Conservation (phyloP, 1,140 invertebrate genomes). For the Piezodorus guildinii region DNA sequence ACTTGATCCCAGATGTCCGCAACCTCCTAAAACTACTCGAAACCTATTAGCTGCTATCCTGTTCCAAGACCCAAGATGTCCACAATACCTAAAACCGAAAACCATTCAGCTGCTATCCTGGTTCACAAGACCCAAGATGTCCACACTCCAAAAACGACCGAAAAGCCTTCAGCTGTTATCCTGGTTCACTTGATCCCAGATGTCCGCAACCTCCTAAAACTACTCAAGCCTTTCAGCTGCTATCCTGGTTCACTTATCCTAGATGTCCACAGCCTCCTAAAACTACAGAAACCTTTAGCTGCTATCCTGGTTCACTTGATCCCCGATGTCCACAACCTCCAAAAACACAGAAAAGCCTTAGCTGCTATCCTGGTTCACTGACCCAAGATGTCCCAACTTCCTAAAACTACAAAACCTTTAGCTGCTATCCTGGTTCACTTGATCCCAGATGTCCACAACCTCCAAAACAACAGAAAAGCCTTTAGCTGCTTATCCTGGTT, state of each 20-base stretch:
- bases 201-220: conserved; percentile 33
- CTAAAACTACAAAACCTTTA: conserved; percentile 17
- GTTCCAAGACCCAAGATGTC: conserved; percentile 33
- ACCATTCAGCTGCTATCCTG: conserved; percentile 27
- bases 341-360: no score
- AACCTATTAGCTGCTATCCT: conserved; percentile 31
- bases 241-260: conserved; percentile 32
- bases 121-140: conserved; percentile 36
- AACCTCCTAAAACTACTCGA: conserved; percentile 19
- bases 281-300: conserved; percentile 26
- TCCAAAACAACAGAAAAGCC: background rate
- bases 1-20: conserved; percentile 33
- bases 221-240: conserved; percentile 28
- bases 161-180: conserved; percentile 30
- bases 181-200: conserved; percentile 35
- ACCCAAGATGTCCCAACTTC: conserved; percentile 29
- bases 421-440: background rate
- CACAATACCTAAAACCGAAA: conserved; percentile 28
- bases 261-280: conserved; percentile 24
- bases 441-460: background rate
- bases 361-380: conserved; percentile 29
- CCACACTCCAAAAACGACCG: conserved; percentile 27
- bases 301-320: background rate
- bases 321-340: conserved; percentile 13
- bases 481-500: background rate